phyloP scores from a whole-genome alignment of 30 jellyfish, hydroid and myxozoan species.

The Catostylus mosaicus region DNA sequence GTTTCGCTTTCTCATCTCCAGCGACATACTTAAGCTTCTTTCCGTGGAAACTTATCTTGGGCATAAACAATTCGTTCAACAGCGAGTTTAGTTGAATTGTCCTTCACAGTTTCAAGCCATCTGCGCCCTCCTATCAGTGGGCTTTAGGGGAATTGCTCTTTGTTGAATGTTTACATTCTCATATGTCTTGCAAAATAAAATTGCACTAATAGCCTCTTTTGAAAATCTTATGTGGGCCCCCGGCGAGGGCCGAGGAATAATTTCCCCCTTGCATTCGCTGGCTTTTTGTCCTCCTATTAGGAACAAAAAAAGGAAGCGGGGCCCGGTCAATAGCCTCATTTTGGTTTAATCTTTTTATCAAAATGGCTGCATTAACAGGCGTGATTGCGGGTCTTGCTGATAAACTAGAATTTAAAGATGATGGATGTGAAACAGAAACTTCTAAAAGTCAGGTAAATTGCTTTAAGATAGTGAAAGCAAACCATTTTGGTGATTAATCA shows the following conservation, averaged over 20 bases:
- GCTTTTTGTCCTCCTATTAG: too few relatives aligned
- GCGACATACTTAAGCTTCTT: not conserved
- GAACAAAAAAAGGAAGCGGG: too few relatives aligned
- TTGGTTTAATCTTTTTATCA: not conserved
- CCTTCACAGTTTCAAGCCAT: not conserved
- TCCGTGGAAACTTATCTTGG: not conserved
- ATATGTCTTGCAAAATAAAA: too few relatives aligned
- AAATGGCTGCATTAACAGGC: conserved; percentile 72
- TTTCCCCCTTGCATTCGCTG: too few relatives aligned
- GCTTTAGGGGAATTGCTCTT: too few relatives aligned
- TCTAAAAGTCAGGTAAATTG: conserved; percentile 51
- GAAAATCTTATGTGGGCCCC: too few relatives aligned
- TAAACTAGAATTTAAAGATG: conserved; percentile 31
- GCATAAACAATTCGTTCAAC: not conserved
- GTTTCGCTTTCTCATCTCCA: not conserved
- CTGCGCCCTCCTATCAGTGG: too few relatives aligned
- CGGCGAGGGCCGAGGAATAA: too few relatives aligned
- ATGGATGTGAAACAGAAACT: conserved; percentile 61
- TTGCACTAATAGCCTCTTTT: too few relatives aligned
- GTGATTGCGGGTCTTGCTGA: conserved; percentile 62
- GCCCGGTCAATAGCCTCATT: not conserved
- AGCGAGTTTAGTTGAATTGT: not conserved
- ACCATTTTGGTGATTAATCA: too few relatives aligned
- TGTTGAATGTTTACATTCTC: too few relatives aligned
- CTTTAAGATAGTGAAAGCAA: too few relatives aligned